Evolutionary conservation across 92 coral and sea anemone genomes (phyloP).

Genomic region (Anthopleura xanthogrammica): DNA sequence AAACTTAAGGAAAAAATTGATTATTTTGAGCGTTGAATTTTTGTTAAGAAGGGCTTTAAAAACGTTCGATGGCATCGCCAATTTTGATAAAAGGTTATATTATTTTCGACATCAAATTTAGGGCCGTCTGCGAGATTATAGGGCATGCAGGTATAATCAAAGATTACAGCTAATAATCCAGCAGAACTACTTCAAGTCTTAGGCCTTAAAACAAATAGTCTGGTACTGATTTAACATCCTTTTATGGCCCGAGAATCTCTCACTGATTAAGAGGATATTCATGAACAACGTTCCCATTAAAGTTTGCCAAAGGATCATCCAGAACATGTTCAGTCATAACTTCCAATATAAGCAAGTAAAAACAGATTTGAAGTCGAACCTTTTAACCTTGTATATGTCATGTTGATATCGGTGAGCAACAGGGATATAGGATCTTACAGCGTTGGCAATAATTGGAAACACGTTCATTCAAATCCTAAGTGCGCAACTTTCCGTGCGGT

Average conservation of each 20-base stretch:
- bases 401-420: not conserved
- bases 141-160: not conserved
- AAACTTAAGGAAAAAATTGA: no score
- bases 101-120: no score
- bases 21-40: no score
- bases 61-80: no score
- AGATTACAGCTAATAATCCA: not conserved
- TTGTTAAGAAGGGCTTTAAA: no score
- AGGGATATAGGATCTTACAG: not conserved
- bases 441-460: conserved; percentile 10
- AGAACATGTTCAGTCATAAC: not conserved
- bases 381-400: conserved; percentile 1
- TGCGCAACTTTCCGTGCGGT: not conserved
- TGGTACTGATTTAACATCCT: not conserved
- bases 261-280: not conserved
- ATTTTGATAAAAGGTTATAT: no score
- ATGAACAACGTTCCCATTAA: not conserved
- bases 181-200: not conserved
- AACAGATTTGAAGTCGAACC: not conserved
- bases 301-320: not conserved
- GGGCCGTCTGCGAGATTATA: not conserved
- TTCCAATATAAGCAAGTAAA: not conserved
- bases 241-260: not conserved
- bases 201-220: not conserved
- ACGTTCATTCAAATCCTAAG: not conserved